Evolutionary conservation across 2,888 invertebrate genomes (phyloP).

Genomic region (Drosophila nigricruria): DNA sequence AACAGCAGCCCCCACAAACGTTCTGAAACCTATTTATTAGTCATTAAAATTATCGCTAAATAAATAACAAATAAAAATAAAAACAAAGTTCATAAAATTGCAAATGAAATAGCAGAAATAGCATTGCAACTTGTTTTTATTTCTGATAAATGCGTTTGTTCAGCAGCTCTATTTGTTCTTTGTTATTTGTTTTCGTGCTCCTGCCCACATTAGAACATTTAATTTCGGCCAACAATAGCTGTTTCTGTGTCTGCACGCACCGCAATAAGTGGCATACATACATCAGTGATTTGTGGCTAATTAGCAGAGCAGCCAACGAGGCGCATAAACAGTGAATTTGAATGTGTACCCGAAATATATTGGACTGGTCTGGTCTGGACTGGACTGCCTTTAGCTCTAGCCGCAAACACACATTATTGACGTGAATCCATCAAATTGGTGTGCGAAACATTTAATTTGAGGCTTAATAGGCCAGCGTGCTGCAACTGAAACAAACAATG

Average conservation of each 20-base stretch:
- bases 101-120: slow-evolving; percentile 18
- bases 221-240: slow-evolving; percentile 9
- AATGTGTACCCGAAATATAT: slow-evolving; percentile 5
- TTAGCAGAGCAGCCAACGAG: slow-evolving; percentile 13
- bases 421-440: slow-evolving; percentile 10
- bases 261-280: slow-evolving; percentile 15
- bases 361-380: no score
- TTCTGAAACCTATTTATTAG: slow-evolving; percentile 37
- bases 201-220: slow-evolving; percentile 16
- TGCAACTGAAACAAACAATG: background rate
- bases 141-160: slow-evolving; percentile 22
- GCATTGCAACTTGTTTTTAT: slow-evolving; percentile 11
- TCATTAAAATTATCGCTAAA: slow-evolving; percentile 55
- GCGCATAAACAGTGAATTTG: slow-evolving; percentile 8
- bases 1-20: slow-evolving; percentile 26
- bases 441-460: slow-evolving; percentile 5
- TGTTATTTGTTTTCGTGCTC: slow-evolving; percentile 27
- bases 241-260: slow-evolving; percentile 16
- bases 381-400: background rate
- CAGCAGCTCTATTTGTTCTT: background rate
- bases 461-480: background rate
- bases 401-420: background rate
- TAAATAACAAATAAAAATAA: slow-evolving; percentile 42
- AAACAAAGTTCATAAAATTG: slow-evolving; percentile 38
- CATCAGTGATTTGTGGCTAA: slow-evolving; percentile 39